Base-by-base conservation (phyloP, 2,797 vertebrate genomes). In the Echiichthys vipera region DNA sequence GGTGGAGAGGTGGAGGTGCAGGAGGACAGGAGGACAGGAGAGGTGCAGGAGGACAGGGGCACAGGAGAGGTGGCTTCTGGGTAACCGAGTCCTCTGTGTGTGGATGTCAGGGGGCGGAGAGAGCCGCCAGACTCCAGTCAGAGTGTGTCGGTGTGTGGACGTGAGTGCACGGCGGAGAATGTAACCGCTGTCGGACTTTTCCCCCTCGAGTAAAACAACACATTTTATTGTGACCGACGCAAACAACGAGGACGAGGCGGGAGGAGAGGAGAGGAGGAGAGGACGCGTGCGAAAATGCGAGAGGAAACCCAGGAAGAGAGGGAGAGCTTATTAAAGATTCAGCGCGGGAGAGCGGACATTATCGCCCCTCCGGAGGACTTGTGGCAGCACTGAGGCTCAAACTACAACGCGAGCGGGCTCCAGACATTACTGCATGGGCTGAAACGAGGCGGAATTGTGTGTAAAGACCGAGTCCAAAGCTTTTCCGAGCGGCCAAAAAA, bases 71-170 rank as follows among this genome's bases (percentile, higher is more conserved):
- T n/a, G n/a, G 71, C 29, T 94, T 88, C 7, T 95, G 95, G 94
- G 94, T 92, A 95, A 92, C 80, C 8, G 66, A 87, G 93, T 93
- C 65, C 69, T 85, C 54, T 10, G 49, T 65, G 83, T 62, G 85
- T 83, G 67, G 85, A 83, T 84, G 92, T 92, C 88, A 89, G 85
- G 83, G 86, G 91, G 88, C 87, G 85, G 88, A 90, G 90, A 78
- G 81, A 74, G 54, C 71, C 78, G 81, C 54, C 78, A 82, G 79
- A 49, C 83, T 57, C n/a, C 50, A 14, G 37, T 47, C 72, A 7
- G 63, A 65, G 57, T 53, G 77, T 78, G 78, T 78, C 22, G 64
- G 72, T 81, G 86, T 88, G 89, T 81, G 61, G 64, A 79, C n/a
- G 77, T 71, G 73, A 55, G 72, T 45, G 79, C 14, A 8, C 63